A percentile compares a stretch with the other conserved stretches of the same genome.
These are phyloP conservation scores for Lutraria lutraria DNA, from an alignment of 2,888 invertebrate species.

Conservation along the genomic window DNA sequence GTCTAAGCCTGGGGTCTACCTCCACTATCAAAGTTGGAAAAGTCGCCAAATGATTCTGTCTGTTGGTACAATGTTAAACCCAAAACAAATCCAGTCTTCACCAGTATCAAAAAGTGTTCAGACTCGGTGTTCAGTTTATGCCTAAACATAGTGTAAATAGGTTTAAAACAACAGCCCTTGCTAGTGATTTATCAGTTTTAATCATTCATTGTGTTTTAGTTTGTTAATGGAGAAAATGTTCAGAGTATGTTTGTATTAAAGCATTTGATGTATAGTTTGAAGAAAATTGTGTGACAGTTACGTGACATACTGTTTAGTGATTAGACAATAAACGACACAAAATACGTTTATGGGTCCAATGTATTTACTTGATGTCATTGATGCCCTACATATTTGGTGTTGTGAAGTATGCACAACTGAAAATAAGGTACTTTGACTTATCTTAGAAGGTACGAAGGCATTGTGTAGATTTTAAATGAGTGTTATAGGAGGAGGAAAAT, in stretches of 20 bases:
- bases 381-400: conserved; percentile 41
- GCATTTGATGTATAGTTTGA: conserved; percentile 55
- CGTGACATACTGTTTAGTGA: conserved; percentile 63
- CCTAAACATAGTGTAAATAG: neutral
- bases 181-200: neutral
- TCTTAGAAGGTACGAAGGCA: neutral
- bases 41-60: no score
- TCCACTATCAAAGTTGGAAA: no score
- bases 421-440: neutral
- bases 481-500: no score
- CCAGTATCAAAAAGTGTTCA: no score
- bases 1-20: no score
- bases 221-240: neutral
- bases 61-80: no score
- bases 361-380: conserved; percentile 55
- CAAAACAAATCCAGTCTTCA: no score
- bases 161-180: neutral
- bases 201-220: neutral
- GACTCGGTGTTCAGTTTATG: no score
- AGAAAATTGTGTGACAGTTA: conserved; percentile 55
- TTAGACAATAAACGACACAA: conserved; percentile 63
- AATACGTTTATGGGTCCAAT: conserved; percentile 48
- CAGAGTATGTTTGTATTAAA: neutral
- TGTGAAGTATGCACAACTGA: neutral
- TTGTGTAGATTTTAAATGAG: neutral